Conservation (phyloP, 1,140 invertebrate genomes). For the Trachelipus rathkii region DNA sequence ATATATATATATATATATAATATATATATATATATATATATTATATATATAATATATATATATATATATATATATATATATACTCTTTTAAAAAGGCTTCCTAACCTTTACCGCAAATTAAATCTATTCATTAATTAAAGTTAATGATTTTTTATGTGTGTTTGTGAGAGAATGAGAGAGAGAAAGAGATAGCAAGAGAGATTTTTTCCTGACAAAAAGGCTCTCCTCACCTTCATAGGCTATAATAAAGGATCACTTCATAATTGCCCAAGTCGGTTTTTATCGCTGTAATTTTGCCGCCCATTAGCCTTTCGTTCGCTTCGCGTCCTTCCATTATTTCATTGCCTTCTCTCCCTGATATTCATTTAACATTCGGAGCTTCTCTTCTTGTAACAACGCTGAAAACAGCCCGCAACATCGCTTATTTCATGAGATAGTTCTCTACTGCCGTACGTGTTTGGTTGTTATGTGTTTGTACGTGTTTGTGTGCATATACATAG, state of each 20-base stretch:
- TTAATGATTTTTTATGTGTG: no score
- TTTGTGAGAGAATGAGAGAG: no score
- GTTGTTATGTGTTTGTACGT: no score
- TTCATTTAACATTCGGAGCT: not conserved
- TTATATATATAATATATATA: conserved; percentile 15
- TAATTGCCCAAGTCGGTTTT: not conserved
- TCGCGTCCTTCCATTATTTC: not conserved
- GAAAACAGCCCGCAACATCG: not conserved
- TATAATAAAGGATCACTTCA: conserved; percentile 1
- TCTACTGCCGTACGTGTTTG: no score
- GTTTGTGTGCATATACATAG: no score
- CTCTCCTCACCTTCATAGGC: not conserved
- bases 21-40: not conserved
- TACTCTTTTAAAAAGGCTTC: not conserved
- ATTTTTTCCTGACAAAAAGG: no score
- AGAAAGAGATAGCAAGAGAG: no score
- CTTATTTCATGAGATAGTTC: no score
- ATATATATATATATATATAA: not conserved
- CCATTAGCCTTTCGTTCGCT: not conserved
- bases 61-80: conserved; percentile 15
- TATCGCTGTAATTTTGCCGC: not conserved
- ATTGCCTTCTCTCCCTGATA: not conserved
- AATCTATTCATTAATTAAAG: no score
- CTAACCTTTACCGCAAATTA: no score
- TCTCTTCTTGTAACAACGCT: not conserved